Percentiles rank a stretch among this genome's conserved stretches.
Conservation (phyloP, 2,888 invertebrate species). For the Eristalis arbustorum region DNA sequence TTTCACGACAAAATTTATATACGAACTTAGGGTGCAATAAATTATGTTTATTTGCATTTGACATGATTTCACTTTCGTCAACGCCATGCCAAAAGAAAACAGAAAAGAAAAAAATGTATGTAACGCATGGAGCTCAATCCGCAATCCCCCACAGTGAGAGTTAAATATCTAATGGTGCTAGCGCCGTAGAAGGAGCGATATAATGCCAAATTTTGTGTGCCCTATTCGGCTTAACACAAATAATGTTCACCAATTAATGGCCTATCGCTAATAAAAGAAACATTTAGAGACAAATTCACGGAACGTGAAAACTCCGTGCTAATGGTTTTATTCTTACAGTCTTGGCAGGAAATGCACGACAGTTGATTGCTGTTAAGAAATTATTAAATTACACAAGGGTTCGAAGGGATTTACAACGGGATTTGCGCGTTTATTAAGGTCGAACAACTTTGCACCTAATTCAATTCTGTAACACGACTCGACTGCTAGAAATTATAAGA, state of each 20-base stretch:
- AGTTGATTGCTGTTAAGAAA: background rate
- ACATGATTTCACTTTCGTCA: constrained; percentile 35
- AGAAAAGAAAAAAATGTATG: background rate
- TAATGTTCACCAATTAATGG: constrained; percentile 40
- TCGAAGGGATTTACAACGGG: background rate
- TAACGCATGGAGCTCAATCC: background rate
- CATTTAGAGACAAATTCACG: constrained; percentile 25
- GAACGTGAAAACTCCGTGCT: constrained; percentile 18
- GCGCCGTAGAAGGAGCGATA: constrained; percentile 21
- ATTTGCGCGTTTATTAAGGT: background rate
- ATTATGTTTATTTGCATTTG: constrained; percentile 24
- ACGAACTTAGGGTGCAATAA: background rate
- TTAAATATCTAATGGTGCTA: constrained; percentile 19
- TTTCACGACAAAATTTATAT: background rate
- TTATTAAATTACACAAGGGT: background rate
- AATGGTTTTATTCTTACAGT: constrained; percentile 13
- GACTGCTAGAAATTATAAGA: background rate
- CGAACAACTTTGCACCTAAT: background rate
- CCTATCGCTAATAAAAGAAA: constrained; percentile 26
- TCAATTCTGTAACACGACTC: background rate
- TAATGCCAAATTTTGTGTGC: constrained; percentile 20
- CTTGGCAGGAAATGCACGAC: background rate
- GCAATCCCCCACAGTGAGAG: background rate
- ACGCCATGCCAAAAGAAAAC: background rate
- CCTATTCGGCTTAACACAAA: constrained; percentile 29